phyloP scores from a whole-genome alignment of 2,888 invertebrate species.

The Cynaeus angustus region DNA sequence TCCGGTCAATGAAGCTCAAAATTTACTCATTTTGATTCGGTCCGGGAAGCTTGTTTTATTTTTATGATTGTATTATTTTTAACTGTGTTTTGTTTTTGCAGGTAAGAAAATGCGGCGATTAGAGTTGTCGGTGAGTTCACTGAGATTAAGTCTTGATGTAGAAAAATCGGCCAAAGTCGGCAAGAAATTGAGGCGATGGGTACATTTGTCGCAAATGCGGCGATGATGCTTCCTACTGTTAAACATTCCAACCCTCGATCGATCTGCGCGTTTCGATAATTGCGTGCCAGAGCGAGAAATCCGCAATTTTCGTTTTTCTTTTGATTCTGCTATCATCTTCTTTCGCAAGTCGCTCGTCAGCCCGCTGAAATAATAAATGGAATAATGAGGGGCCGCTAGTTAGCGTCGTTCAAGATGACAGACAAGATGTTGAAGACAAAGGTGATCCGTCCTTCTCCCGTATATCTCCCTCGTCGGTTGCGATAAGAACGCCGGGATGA shows the following conservation, averaged over 20 bases:
- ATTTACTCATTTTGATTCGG: constrained; percentile 1
- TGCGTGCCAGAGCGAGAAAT: constrained; percentile 27
- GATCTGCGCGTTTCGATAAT: constrained; percentile 26
- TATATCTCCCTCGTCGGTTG: constrained; percentile 50
- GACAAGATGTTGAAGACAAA: constrained; percentile 62
- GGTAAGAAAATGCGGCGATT: constrained; percentile 19
- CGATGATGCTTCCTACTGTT: neutral
- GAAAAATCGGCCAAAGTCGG: too few relatives aligned
- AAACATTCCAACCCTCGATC: constrained; percentile 21
- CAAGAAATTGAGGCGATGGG: neutral
- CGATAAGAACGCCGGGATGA: constrained; percentile 65
- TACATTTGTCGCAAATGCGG: neutral
- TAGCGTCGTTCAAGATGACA: constrained; percentile 60
- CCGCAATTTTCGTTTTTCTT: constrained; percentile 30
- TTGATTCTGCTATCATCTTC: constrained; percentile 12
- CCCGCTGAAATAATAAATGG: constrained; percentile 62
- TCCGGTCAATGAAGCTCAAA: neutral
- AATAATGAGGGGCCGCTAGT: constrained; percentile 61
- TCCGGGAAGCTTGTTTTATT: constrained; percentile 25
- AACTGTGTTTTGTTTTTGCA: constrained; percentile 31
- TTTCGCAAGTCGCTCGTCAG: constrained; percentile 10
- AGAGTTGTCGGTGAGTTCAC: constrained; percentile 20
- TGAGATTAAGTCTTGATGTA: constrained; percentile 8
- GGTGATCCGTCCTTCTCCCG: constrained; percentile 53
- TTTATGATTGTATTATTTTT: constrained; percentile 27